A percentile compares a stretch with the other conserved stretches of the same genome.
phyloP scores from a whole-genome alignment of 2,888 invertebrate species.

The Agrilus biguttatus region DNA sequence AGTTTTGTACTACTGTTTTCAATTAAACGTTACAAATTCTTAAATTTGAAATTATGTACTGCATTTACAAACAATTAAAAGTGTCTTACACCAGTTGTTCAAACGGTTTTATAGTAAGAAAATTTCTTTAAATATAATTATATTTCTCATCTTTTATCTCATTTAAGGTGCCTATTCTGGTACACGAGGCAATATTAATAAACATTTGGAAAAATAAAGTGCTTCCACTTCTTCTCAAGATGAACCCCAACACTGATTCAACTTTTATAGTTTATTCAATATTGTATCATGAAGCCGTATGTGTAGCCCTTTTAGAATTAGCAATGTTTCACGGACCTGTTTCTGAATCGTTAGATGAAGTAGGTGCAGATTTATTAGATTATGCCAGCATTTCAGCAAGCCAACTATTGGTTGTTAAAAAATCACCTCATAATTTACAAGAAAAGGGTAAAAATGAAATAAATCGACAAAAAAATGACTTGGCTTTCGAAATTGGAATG shows the following conservation, averaged over 20 bases:
- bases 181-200: constrained; percentile 71
- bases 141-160: not conserved
- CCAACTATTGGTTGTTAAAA: constrained; percentile 41
- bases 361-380: constrained; percentile 67
- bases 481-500: constrained; percentile 68
- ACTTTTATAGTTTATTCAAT: constrained; percentile 62
- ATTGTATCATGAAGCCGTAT: constrained; percentile 38
- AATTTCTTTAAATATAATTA: too few species aligned
- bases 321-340: constrained; percentile 69
- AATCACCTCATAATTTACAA: constrained; percentile 20
- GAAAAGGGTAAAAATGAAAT: constrained; percentile 45
- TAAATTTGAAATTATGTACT: too few species aligned
- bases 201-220: constrained; percentile 76
- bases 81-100: too few species aligned
- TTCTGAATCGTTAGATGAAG: constrained; percentile 61
- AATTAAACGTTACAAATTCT: too few species aligned
- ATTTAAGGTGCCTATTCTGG: constrained; percentile 51
- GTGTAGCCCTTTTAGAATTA: constrained; percentile 67
- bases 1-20: too few species aligned
- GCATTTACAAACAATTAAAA: too few species aligned
- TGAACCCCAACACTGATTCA: constrained; percentile 46
- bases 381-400: constrained; percentile 60
- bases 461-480: constrained; percentile 46
- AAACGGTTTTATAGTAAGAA: too few species aligned
- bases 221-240: constrained; percentile 58